phyloP scores from a whole-genome alignment of 2,888 invertebrate genomes.

The Cheilosia soror region DNA sequence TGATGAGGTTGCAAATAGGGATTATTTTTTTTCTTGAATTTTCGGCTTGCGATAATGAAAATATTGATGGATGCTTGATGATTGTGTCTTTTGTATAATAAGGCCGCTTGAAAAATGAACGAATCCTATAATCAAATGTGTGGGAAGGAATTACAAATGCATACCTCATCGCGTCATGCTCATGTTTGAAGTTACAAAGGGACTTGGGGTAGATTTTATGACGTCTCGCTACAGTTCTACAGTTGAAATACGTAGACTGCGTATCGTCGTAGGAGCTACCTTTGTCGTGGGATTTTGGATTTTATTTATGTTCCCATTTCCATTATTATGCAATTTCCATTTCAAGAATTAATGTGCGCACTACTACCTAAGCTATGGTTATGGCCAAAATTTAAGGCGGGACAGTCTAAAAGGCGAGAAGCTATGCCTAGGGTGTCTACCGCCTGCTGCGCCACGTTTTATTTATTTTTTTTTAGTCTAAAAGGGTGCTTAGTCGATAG shows the following conservation, averaged over 20 bases:
- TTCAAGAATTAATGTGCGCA: too few relatives aligned
- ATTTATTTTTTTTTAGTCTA: too few relatives aligned
- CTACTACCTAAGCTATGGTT: too few relatives aligned
- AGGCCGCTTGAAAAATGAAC: slow-evolving; percentile 12
- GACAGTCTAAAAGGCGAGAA: too few relatives aligned
- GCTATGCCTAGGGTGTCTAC: too few relatives aligned
- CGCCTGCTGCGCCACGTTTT: too few relatives aligned
- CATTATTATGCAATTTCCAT: too few relatives aligned
- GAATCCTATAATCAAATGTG: neutral
- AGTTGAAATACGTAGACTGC: neutral
- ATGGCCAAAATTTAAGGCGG: too few relatives aligned
- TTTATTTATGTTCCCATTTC: too few relatives aligned
- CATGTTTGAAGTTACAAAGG: slow-evolving; percentile 2
- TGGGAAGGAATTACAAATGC: neutral
- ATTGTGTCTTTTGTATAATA: slow-evolving; percentile 19
- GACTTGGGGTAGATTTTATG: slow-evolving; percentile 15
- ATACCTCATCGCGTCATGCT: slow-evolving; percentile 14
- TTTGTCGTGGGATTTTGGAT: too few relatives aligned
- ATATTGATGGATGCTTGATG: slow-evolving; percentile 10
- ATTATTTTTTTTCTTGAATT: neutral
- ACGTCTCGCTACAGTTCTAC: neutral
- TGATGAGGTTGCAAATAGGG: slow-evolving; percentile 10
- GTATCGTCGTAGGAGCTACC: too few relatives aligned
- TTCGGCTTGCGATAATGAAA: slow-evolving; percentile 6
- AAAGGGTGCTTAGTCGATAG: neutral